Conservation (phyloP, 2,888 invertebrate genomes). For the Drosophila mimica region DNA sequence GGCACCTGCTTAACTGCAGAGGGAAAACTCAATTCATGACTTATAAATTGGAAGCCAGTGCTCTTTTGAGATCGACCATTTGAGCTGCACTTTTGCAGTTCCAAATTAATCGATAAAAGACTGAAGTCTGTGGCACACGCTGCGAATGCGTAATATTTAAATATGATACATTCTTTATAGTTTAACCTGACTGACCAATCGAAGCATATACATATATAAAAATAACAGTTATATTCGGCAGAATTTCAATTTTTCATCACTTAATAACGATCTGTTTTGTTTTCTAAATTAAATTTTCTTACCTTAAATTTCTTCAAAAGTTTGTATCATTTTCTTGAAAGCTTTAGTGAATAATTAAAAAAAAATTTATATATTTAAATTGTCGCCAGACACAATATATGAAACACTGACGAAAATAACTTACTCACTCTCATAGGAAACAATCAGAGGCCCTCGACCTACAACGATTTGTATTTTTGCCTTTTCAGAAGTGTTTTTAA, state of each 20-base stretch:
- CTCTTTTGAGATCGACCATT: slow-evolving; percentile 18
- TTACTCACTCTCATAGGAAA: too few relatives aligned
- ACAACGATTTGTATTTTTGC: background rate
- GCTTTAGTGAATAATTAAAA: too few relatives aligned
- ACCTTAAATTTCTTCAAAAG: too few relatives aligned
- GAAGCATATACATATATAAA: too few relatives aligned
- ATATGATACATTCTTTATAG: background rate
- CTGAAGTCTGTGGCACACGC: background rate
- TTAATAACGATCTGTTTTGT: too few relatives aligned
- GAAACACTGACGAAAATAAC: background rate
- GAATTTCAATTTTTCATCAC: background rate
- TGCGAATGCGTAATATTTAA: background rate
- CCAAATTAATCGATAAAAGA: background rate
- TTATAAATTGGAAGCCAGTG: background rate
- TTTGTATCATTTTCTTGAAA: too few relatives aligned
- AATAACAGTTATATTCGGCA: background rate
- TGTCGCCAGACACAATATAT: background rate
- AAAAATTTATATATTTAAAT: background rate
- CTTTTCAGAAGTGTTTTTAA: background rate
- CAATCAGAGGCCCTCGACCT: background rate
- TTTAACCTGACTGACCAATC: background rate
- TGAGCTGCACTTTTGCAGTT: background rate
- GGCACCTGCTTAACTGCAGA: slow-evolving; percentile 19
- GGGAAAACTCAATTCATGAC: slow-evolving; percentile 27
- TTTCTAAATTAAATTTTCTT: too few relatives aligned